phyloP scores from a whole-genome alignment of 2,797 vertebrate genomes.

The Salarias fasciatus region DNA sequence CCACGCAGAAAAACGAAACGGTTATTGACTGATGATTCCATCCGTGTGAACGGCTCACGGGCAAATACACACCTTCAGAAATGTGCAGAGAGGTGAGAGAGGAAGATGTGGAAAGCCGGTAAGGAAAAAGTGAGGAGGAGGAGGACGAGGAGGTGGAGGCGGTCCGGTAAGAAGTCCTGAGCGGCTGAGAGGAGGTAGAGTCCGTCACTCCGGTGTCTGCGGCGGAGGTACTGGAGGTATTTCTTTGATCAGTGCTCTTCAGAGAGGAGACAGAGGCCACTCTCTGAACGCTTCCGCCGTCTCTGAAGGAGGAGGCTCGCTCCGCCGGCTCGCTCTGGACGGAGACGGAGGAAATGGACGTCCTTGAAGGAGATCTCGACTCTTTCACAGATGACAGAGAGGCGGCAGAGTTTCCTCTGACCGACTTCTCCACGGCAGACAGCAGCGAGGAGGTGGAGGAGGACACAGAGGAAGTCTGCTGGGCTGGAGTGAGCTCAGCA shows the following conservation, averaged over 20 bases:
- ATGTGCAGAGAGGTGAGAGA: slow-evolving; percentile 93
- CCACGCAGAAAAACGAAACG: neutral
- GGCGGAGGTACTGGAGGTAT: slow-evolving; percentile 5
- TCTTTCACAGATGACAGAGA: slow-evolving; percentile 64
- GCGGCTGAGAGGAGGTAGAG: slow-evolving; percentile 77
- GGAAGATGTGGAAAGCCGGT: slow-evolving; percentile 84
- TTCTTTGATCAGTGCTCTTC: slow-evolving; percentile 55
- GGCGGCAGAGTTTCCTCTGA: slow-evolving; percentile 51
- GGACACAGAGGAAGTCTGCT: slow-evolving; percentile 59
- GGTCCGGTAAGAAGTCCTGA: slow-evolving; percentile 78
- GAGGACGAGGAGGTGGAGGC: slow-evolving; percentile 88
- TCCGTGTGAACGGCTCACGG: neutral
- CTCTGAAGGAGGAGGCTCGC: slow-evolving; percentile 25
- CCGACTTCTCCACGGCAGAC: slow-evolving; percentile 60
- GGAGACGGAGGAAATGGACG: slow-evolving; percentile 41
- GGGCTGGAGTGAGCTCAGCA: slow-evolving; percentile 39
- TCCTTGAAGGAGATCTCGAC: slow-evolving; percentile 49
- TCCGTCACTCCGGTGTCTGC: slow-evolving; percentile 40
- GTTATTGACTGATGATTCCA: too few species aligned
- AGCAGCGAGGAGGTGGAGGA: slow-evolving; percentile 68
- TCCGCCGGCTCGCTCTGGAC: slow-evolving; percentile 42
- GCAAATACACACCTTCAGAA: slow-evolving; percentile 76
- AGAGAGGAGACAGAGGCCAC: slow-evolving; percentile 58
- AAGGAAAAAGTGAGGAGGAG: slow-evolving; percentile 84
- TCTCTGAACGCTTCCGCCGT: slow-evolving; percentile 49